Base-by-base conservation (phyloP, 2,888 invertebrate species). In the Cephus nigrinus region DNA sequence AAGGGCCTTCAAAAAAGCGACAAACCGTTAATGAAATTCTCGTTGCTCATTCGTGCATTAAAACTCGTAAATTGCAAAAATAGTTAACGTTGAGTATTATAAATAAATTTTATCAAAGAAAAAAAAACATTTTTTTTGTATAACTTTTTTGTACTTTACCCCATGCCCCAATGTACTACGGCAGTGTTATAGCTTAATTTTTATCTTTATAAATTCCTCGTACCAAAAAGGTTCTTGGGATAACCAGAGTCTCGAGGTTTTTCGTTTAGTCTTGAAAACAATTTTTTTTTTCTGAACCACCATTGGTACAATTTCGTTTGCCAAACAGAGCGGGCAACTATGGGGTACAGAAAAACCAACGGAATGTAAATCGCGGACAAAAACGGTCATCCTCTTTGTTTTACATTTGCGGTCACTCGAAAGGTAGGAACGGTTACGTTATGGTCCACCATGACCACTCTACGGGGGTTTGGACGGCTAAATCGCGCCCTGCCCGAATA, bases 401-500 rank as follows among this genome's bases (percentile, higher is more conserved):
- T 23, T 55, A 23, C 40, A 9, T 55, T 55, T 55, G 40, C 40
- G 40, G 15, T 55, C 23, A 55, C 15, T 23, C 40, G 40, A 23
- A 15, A 55, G 23, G 23, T 5, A 55, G 15, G 40, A 15, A 15
- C 15, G 15, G 9, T 55, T 23, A 55, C 40, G 40, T 55, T 55
- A 55, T 55, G 40, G 40, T 55, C 23, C 40, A 23, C 40, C 40
- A 55, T 23, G 9, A 5, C 23, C 40, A 9, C 23, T 55, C 40
- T 55, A 55, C 40, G 40, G 40, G 40, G 23, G 40, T 9, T 23
- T 23, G 15, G 40, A 15, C 23, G 23, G 40, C 40, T 55, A 55
- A 55, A 55, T 55, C 40, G 40, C 40, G 40, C 40, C 40, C 40
- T 55, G 40, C 23, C 40, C 40, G 23, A 79, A 76, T 77, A 75